phyloP scores from a whole-genome alignment of 2,113 vertebrate genomes.

The Ptyas mucosa region DNA sequence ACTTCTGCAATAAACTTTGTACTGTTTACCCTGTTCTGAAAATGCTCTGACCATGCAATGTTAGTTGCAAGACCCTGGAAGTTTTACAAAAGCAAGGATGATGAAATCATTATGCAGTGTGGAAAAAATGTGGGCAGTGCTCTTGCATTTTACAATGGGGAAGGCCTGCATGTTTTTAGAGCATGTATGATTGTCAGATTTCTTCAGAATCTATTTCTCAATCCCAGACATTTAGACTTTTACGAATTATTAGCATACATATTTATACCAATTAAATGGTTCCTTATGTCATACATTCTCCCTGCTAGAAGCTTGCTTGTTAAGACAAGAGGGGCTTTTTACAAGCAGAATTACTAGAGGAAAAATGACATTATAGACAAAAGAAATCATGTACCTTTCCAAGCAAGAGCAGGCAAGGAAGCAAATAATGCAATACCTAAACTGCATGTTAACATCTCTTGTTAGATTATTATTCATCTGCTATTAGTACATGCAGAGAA shows the following conservation, averaged over 20 bases:
- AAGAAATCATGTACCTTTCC: background rate
- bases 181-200: background rate
- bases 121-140: background rate
- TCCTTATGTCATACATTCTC: background rate
- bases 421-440: background rate
- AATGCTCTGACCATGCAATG: background rate
- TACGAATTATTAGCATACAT: background rate
- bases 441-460: background rate
- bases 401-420: background rate
- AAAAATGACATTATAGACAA: background rate
- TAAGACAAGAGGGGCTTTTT: background rate
- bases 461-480: background rate
- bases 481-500: background rate
- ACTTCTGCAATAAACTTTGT: conserved; percentile 51
- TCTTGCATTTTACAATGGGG: background rate
- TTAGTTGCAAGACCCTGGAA: background rate
- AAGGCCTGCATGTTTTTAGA: background rate
- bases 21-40: conserved; percentile 40
- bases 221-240: background rate
- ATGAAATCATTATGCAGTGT: background rate
- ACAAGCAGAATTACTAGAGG: background rate
- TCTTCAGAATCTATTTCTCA: background rate
- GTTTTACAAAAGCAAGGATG: background rate
- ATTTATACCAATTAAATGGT: background rate
- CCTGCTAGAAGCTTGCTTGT: background rate